Percentiles rank a stretch among this genome's conserved stretches.
These are phyloP conservation scores for Macrophya alboannulata DNA, from an alignment of 2,888 invertebrate species.

Conservation along the genomic window DNA sequence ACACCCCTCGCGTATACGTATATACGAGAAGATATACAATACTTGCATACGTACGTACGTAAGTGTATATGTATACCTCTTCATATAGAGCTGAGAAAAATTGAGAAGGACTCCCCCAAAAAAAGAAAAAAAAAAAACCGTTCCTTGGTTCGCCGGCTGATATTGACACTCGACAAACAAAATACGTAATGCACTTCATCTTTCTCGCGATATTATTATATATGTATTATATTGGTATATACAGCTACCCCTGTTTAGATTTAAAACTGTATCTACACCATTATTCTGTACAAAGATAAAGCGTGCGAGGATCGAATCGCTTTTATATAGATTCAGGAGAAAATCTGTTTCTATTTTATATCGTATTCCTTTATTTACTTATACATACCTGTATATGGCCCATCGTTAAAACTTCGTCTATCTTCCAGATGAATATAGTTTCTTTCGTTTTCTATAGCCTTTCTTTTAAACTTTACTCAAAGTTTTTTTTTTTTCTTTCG, in stretches of 20 bases:
- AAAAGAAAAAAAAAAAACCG: neutral
- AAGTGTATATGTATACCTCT: neutral
- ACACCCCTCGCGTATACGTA: neutral
- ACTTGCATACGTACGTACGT: neutral
- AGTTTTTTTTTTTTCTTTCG: too few species aligned
- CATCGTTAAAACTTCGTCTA: too few species aligned
- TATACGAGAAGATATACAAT: neutral
- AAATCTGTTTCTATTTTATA: too few species aligned
- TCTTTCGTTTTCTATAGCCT: too few species aligned
- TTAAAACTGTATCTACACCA: too few species aligned
- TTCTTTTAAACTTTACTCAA: too few species aligned
- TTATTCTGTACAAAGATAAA: too few species aligned
- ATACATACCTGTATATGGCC: neutral
- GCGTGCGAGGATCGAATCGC: too few species aligned
- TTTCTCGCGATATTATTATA: neutral
- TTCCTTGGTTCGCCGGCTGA: neutral
- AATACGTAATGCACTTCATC: constrained; percentile 5
- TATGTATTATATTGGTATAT: too few species aligned
- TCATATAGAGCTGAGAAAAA: neutral
- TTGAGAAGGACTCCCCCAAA: neutral
- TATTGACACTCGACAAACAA: constrained; percentile 22
- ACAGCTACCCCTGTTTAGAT: too few species aligned
- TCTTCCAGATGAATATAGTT: too few species aligned
- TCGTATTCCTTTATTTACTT: neutral
- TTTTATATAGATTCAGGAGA: too few species aligned